Evolutionary conservation across 2,888 invertebrate genomes (phyloP).

Genomic region (Cepaea hortensis): DNA sequence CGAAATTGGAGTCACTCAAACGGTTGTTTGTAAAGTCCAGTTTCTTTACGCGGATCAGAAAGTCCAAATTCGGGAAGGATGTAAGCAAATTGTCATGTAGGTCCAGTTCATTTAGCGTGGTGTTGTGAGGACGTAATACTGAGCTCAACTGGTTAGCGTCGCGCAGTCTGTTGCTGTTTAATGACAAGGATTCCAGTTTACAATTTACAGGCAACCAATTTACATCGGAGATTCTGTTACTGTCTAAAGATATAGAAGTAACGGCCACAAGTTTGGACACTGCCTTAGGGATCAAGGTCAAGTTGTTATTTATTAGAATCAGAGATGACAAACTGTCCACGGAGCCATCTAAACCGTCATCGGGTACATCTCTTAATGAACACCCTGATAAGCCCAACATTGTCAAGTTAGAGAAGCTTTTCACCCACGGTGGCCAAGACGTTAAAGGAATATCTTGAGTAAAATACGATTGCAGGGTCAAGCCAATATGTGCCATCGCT

Average conservation of each 20-base stretch:
- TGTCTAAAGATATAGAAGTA: not conserved
- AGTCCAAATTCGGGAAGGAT: not conserved
- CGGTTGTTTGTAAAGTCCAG: not conserved
- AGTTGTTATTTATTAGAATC: not conserved
- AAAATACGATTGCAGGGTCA: not conserved
- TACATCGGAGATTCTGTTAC: not conserved
- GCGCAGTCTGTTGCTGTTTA: not conserved
- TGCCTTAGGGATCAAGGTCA: not conserved
- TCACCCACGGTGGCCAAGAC: not conserved
- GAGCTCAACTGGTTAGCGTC: not conserved
- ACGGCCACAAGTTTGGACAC: not conserved
- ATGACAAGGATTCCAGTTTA: not conserved
- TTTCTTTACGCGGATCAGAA: not conserved
- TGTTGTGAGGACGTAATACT: not conserved
- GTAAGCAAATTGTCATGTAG: not conserved
- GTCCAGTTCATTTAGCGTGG: not conserved
- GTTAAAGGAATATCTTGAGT: not conserved
- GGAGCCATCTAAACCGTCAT: not conserved
- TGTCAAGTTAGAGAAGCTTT: not conserved
- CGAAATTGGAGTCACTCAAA: not conserved
- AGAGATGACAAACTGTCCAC: not conserved
- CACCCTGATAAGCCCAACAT: not conserved
- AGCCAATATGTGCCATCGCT: not conserved
- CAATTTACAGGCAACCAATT: not conserved
- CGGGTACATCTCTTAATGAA: not conserved